A percentile compares a stretch with the other conserved stretches of the same genome.
phyloP scores from a whole-genome alignment of 1,140 invertebrate species.

The Hylaeus anthracinus region DNA sequence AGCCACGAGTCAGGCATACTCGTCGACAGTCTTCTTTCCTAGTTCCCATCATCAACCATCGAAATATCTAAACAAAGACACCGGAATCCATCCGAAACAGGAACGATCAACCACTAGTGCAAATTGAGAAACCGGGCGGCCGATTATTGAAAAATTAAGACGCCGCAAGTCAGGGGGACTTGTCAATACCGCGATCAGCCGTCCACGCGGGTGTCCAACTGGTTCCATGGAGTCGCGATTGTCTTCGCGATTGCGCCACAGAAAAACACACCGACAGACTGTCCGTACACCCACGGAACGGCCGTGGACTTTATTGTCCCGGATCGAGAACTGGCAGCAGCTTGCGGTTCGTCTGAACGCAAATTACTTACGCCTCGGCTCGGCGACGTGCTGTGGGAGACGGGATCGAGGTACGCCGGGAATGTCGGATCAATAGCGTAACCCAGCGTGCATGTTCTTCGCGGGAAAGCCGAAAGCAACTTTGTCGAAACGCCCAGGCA shows the following conservation, averaged over 20 bases:
- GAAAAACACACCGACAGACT: constrained; percentile 28
- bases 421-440: constrained; percentile 47
- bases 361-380: constrained; percentile 64
- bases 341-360: constrained; percentile 62
- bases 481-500: neutral
- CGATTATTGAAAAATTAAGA: constrained; percentile 23
- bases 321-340: constrained; percentile 55
- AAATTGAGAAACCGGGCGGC: no score
- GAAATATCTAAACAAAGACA: no score
- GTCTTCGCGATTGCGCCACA: constrained; percentile 43
- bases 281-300: constrained; percentile 57
- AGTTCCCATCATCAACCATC: no score
- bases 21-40: no score
- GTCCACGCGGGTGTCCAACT: constrained; percentile 5
- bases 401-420: constrained; percentile 37
- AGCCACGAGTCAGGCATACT: no score
- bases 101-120: no score
- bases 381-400: constrained; percentile 50
- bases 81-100: no score
- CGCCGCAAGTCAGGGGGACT: neutral
- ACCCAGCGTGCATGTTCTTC: constrained; percentile 1
- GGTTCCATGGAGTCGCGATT: constrained; percentile 44
- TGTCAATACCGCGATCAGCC: constrained; percentile 5
- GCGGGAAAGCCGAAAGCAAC: constrained; percentile 17
- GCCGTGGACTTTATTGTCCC: constrained; percentile 67